Conservation (phyloP, 1,140 invertebrate genomes). For the Pentalonia nigronervosa region DNA sequence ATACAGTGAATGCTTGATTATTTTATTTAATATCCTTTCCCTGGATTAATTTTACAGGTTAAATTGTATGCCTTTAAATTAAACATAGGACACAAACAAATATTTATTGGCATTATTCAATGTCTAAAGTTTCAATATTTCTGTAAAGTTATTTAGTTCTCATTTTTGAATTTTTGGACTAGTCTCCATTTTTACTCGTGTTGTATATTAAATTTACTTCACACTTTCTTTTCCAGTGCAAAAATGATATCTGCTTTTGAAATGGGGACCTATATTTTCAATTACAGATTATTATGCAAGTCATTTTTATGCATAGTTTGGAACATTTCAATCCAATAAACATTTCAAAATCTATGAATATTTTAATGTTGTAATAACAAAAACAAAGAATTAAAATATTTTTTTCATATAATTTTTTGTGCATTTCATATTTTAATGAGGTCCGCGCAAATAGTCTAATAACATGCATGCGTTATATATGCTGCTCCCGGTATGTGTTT, state of each 20-base stretch:
- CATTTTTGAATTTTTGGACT: slow-evolving; percentile 8
- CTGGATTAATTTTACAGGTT: background rate
- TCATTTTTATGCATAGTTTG: background rate
- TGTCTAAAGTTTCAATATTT: background rate
- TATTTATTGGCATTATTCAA: background rate
- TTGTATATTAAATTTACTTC: background rate
- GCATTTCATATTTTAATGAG: background rate
- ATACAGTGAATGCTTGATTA: background rate
- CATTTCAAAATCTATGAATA: background rate
- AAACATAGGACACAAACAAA: background rate
- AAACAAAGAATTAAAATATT: background rate
- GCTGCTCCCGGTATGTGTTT: background rate
- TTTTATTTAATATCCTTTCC: background rate
- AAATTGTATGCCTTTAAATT: background rate
- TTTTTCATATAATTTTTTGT: background rate
- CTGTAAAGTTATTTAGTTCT: slow-evolving; percentile 6
- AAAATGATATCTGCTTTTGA: background rate
- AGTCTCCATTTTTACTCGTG: background rate
- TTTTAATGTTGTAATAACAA: background rate
- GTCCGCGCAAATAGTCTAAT: background rate
- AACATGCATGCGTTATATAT: background rate
- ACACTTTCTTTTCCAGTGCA: background rate
- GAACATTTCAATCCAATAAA: background rate
- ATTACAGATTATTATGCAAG: background rate
- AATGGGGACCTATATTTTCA: background rate